Conservation (phyloP, 2,797 vertebrate species). For the Meda fulgida region DNA sequence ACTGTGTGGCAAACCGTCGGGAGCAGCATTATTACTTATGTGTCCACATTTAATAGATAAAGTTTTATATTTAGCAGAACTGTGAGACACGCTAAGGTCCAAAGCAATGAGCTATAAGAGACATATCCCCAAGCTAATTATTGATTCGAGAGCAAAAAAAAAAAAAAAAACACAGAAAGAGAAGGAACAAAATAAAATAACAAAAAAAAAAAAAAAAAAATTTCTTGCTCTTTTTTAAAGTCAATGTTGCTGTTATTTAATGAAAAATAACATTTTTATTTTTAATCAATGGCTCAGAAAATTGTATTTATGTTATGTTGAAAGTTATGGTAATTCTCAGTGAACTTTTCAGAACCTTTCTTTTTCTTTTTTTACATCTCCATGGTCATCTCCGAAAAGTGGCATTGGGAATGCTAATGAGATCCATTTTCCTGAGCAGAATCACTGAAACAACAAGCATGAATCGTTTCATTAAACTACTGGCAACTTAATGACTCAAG, state of each 20-base stretch:
- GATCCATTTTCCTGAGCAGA: constrained; percentile 25
- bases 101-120: constrained; percentile 66
- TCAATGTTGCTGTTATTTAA: background rate
- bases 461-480: constrained; percentile 45
- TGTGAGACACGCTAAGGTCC: constrained; percentile 64
- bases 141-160: constrained; percentile 66
- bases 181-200: background rate
- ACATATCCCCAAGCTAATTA: constrained; percentile 68
- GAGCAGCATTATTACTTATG: constrained; percentile 29
- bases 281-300: background rate
- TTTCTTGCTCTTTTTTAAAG: background rate
- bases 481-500: constrained; percentile 45
- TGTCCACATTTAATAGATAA: constrained; percentile 31
- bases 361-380: background rate
- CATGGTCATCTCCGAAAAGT: constrained; percentile 13
- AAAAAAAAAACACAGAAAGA: constrained; percentile 26
- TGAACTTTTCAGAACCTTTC: background rate
- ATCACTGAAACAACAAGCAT: constrained; percentile 38
- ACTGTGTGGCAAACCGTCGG: constrained; percentile 25
- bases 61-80: constrained; percentile 66
- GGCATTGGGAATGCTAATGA: constrained; percentile 32
- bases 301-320: background rate
- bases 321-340: constrained; percentile 1
- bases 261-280: background rate
- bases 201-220: background rate